Evolutionary conservation across 2,797 vertebrate species (phyloP).

Genomic region (Lindbergichthys nudifrons): DNA sequence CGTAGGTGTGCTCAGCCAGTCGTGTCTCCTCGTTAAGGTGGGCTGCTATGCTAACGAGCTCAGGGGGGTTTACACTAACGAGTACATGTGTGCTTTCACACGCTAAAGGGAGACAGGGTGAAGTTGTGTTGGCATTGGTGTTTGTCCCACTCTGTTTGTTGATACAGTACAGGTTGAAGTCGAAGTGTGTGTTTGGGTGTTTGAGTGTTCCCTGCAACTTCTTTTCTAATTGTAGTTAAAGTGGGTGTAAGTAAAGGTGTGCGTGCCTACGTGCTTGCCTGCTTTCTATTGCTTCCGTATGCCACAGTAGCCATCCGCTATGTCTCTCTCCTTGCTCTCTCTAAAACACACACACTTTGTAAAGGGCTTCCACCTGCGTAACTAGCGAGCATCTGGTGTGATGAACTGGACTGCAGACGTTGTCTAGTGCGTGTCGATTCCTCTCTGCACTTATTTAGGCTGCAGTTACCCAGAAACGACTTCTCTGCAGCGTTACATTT

Average conservation of each 20-base stretch:
- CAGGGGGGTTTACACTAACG: constrained; percentile 30
- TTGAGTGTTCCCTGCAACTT: neutral
- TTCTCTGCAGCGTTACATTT: neutral
- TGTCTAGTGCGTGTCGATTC: neutral
- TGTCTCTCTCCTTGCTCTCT: constrained; percentile 20
- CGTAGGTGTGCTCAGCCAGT: constrained; percentile 52
- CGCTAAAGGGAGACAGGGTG: neutral
- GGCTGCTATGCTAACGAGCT: constrained; percentile 33
- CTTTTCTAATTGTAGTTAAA: constrained; percentile 6
- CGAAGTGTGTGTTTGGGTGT: neutral
- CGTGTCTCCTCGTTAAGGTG: constrained; percentile 41
- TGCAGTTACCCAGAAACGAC: neutral
- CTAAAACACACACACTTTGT: neutral
- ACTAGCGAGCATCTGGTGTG: neutral
- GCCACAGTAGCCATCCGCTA: constrained; percentile 57
- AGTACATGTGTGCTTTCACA: constrained; percentile 13
- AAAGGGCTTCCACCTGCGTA: neutral
- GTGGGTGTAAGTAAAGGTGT: constrained; percentile 14
- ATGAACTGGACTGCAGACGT: neutral
- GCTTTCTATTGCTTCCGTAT: neutral
- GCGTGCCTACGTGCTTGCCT: constrained; percentile 3
- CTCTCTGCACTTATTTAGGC: constrained; percentile 11
- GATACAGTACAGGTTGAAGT: neutral
- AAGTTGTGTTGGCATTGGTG: neutral
- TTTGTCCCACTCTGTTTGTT: constrained; percentile 11